These are phyloP conservation scores for Etheostoma nigrum DNA, from an alignment of 2,797 vertebrate genomes.

Conservation along the genomic window DNA sequence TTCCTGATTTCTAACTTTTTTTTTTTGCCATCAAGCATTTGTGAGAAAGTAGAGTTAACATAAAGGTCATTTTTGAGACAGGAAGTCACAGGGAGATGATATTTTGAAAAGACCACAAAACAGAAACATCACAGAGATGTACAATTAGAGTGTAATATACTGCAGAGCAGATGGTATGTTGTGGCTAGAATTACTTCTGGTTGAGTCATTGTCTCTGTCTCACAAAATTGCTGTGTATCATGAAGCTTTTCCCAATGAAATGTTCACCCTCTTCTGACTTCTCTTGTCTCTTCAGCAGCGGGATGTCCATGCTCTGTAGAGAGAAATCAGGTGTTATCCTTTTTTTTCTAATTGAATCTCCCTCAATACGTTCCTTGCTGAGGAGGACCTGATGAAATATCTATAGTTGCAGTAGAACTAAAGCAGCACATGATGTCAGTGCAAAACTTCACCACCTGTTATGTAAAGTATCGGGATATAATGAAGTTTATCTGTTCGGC, in stretches of 20 bases:
- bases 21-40: conserved; percentile 42
- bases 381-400: conserved; percentile 33
- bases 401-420: neutral
- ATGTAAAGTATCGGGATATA: conserved; percentile 13
- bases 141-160: neutral
- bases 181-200: conserved; percentile 39
- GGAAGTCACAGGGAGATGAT: conserved; percentile 24
- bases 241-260: conserved; percentile 60
- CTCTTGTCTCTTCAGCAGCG: conserved; percentile 37
- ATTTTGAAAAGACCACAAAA: conserved; percentile 31
- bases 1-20: conserved; percentile 58
- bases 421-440: neutral
- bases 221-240: conserved; percentile 32
- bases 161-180: conserved; percentile 22
- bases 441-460: conserved; percentile 1
- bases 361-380: conserved; percentile 30
- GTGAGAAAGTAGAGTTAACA: conserved; percentile 33
- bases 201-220: conserved; percentile 55
- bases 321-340: conserved; percentile 68
- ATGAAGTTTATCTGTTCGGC: conserved; percentile 48
- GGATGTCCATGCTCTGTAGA: conserved; percentile 45
- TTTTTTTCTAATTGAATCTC: conserved; percentile 28
- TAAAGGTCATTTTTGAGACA: conserved; percentile 50
- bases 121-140: conserved; percentile 13
- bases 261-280: conserved; percentile 45